phyloP scores from a whole-genome alignment of 2,797 vertebrate genomes.

The Notoglanidium macrostoma region DNA sequence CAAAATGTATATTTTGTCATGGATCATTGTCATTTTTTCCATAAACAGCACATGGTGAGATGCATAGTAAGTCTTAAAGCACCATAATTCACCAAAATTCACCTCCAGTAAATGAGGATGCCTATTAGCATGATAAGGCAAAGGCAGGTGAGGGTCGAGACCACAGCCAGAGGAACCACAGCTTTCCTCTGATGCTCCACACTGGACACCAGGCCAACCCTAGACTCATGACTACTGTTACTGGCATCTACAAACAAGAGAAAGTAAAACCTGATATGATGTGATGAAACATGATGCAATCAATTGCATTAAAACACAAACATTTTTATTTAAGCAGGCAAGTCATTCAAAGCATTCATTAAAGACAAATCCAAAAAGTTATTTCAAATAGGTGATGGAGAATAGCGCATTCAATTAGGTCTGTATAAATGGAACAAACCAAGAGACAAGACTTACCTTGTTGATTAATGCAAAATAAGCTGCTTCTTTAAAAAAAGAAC shows the following conservation, averaged over 20 bases:
- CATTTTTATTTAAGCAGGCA: not conserved
- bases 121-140: constrained; percentile 90
- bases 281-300: not conserved
- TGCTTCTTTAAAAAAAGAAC: not conserved
- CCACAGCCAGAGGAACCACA: constrained; percentile 89
- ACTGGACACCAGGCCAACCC: constrained; percentile 84
- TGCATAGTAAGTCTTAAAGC: not conserved
- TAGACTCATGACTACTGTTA: constrained; percentile 97
- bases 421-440: not conserved
- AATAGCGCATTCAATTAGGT: not conserved
- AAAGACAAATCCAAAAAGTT: not conserved
- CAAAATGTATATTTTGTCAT: not conserved
- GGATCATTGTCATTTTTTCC: not conserved
- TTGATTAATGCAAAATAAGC: not conserved
- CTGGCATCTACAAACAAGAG: constrained; percentile 86
- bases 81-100: constrained; percentile 58
- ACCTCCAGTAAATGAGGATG: constrained; percentile 99
- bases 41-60: not conserved
- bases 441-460: not conserved
- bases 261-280: constrained; percentile 59
- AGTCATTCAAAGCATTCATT: not conserved
- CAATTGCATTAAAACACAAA: not conserved
- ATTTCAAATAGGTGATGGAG: not conserved
- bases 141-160: constrained; percentile 90
- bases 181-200: constrained; percentile 84